Conservation (phyloP, 92 coral and sea anemone species). For the Epizoanthus ramosus region DNA sequence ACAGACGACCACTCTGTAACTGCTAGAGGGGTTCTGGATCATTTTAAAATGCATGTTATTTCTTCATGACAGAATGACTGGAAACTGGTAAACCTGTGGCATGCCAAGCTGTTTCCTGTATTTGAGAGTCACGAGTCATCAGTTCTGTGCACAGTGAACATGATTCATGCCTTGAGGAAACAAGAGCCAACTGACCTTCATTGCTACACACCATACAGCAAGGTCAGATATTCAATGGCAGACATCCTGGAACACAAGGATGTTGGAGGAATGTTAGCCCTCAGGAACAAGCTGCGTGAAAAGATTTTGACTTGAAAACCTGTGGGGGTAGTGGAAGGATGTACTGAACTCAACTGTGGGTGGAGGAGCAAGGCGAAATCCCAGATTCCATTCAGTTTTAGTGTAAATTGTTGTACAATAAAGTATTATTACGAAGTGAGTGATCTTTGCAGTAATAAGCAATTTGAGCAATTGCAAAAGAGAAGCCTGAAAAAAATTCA, state of each 20-base stretch:
- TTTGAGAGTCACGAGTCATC: slow-evolving; percentile 64
- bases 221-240: slow-evolving; percentile 76
- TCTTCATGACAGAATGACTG: slow-evolving; percentile 67
- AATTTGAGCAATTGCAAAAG: too few relatives aligned
- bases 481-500: too few relatives aligned
- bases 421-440: too few relatives aligned
- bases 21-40: background rate
- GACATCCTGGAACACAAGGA: slow-evolving; percentile 82
- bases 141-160: slow-evolving; percentile 61
- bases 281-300: slow-evolving; percentile 76
- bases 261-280: slow-evolving; percentile 70
- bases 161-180: slow-evolving; percentile 65
- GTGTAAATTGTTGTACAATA: too few relatives aligned
- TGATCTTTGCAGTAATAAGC: too few relatives aligned
- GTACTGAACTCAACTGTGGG: too few relatives aligned
- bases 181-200: slow-evolving; percentile 31
- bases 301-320: slow-evolving; percentile 51
- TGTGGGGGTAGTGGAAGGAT: too few relatives aligned
- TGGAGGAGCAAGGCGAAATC: too few relatives aligned
- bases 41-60: slow-evolving; percentile 3
- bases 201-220: slow-evolving; percentile 31
- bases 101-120: slow-evolving; percentile 82
- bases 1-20: background rate
- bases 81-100: slow-evolving; percentile 85
- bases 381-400: too few relatives aligned